These are phyloP conservation scores for Blennius ocellaris DNA, from an alignment of 2,113 vertebrate genomes.

Conservation along the genomic window DNA sequence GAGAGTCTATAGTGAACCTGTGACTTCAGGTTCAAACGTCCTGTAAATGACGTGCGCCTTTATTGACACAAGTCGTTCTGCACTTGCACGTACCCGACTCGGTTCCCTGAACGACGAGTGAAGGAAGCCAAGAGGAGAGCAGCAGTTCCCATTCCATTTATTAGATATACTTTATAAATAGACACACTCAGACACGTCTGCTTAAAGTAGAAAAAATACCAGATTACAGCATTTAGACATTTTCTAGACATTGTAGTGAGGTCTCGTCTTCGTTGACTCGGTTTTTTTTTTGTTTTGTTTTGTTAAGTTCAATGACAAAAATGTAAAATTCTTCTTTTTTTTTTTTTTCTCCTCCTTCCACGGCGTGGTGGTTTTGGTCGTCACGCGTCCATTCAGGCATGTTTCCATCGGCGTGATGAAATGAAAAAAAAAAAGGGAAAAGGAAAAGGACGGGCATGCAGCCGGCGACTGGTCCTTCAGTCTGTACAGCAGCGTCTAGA, in stretches of 20 bases:
- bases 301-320: conserved; percentile 68
- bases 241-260: conserved; percentile 72
- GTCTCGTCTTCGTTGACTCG: conserved; percentile 64
- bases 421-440: conserved; percentile 65
- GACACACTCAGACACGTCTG: conserved; percentile 76
- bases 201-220: conserved; percentile 81
- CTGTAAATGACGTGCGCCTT: no score
- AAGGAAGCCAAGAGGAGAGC: conserved; percentile 17
- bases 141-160: conserved; percentile 79
- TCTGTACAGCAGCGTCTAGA: background rate
- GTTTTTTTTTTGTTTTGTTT: no score
- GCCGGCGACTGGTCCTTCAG: conserved; percentile 45
- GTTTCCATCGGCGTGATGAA: conserved; percentile 71
- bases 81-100: no score
- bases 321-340: conserved; percentile 62
- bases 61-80: no score
- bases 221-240: conserved; percentile 53
- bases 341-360: no score
- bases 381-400: conserved; percentile 79
- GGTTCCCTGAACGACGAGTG: no score
- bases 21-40: no score
- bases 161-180: conserved; percentile 82
- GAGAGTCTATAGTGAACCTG: no score
- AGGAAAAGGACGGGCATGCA: conserved; percentile 80
- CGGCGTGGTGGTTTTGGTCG: conserved; percentile 79